phyloP scores from a whole-genome alignment of 2,797 vertebrate genomes.

The Semotilus atromaculatus region DNA sequence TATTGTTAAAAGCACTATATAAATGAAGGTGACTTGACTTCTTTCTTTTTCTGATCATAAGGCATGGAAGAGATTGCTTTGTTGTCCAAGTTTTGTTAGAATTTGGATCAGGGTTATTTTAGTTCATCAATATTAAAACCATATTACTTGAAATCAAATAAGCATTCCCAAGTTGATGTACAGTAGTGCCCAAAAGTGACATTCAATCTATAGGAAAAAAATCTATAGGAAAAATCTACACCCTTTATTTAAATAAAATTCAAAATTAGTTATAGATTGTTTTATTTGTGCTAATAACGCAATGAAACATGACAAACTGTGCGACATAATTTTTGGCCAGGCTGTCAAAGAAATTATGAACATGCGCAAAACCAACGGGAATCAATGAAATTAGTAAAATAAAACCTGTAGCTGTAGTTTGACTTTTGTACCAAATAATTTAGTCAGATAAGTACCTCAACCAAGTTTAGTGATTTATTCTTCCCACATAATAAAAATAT shows the following conservation, averaged over 20 bases:
- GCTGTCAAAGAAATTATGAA: not conserved
- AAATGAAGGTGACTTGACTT: no score
- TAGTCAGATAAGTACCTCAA: not conserved
- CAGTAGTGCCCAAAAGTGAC: not conserved
- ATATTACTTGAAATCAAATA: not conserved
- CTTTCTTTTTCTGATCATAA: not conserved
- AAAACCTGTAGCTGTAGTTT: not conserved
- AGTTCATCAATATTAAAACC: not conserved
- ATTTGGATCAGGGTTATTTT: not conserved
- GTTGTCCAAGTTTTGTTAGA: conserved; percentile 11
- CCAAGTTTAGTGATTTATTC: not conserved
- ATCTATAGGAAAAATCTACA: not conserved
- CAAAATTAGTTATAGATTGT: not conserved
- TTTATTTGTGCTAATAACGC: not conserved
- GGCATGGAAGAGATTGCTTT: conserved; percentile 9
- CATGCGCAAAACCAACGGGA: not conserved
- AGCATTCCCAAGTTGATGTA: not conserved
- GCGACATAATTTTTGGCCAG: not conserved
- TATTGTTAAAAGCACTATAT: no score
- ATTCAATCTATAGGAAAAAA: no score
- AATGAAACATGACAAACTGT: not conserved
- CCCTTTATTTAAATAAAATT: not conserved
- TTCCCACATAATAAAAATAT: not conserved
- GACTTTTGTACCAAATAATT: not conserved
- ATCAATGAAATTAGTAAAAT: not conserved